Base-by-base conservation (phyloP, 2,888 invertebrate species). In the Trimorus sp. region DNA sequence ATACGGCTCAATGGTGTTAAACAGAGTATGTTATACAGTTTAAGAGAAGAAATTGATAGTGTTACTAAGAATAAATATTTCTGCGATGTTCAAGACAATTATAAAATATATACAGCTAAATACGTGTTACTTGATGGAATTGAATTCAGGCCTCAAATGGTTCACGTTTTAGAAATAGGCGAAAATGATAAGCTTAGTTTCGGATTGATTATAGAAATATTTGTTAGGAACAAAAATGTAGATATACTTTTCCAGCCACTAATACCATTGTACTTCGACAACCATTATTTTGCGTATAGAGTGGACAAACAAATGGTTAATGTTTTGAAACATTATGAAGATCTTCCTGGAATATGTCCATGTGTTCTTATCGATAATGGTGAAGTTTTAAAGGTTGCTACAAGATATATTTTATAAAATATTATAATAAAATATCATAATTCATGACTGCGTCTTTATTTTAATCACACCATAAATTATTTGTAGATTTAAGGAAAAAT, bases 141-240 rank as follows among this genome's bases (percentile, higher is more conserved):
- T 4, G 53, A 48, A 49, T 70, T 40, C 14, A 26, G 40, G 45
- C 6, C 38, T 60, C 15, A 38, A 38, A 69, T 69, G 69, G 40
- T 69, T 14, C 15, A 49, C 16, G 59, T 59, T 4, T 12, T 54
- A n/a, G 59, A 70, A 54, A 59, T 70, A 16, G 70, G 54, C 14
- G 59, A 59, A n/a, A 48, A 58, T 49, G 59, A 70, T 54, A 54
- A 54, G 14, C 54, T 45, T 45, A 45, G 45, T 45, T 45, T 45
- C 45, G 45, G 45, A 45, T 45, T 45, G 45, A 45, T 45, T 45
- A 45, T 45, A 45, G 45, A 45, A 45, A 45, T 45, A 45, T 45
- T 45, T 45, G 45, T 45, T 7, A 45, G 45, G 6, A 45, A 45
- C 45, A 45, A 45, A 45, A 45, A 45, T 45, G 45, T 45, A 12